Evolutionary conservation across 2,113 vertebrate genomes (phyloP), one percentile per base, ranked within the genome.

Genomic region (Prunella himalayana): DNA sequence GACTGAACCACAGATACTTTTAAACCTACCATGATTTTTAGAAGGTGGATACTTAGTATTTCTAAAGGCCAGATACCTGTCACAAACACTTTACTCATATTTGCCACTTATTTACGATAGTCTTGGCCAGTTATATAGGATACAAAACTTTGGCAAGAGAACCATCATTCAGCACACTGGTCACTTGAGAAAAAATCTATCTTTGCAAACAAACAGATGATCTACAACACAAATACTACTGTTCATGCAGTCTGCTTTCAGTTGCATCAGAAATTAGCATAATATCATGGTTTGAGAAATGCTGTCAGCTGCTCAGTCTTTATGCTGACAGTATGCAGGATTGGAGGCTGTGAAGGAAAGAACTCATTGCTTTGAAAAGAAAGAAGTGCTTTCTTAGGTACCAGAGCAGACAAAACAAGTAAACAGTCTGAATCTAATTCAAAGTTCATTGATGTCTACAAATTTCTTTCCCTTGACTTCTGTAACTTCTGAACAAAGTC

Each of bases 391-490:
- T 92, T 57, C 18, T 69, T 72, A 75, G 19, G 19, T 72, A 69
- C 4, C 10, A 66, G 18, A 68, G 9, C 11, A 82, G 25, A 70
- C 12, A 30, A 69, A 82, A 50, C 13, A 76, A 65, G 28, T 72
- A 82, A 92, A 66, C 10, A 56, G 1, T 19, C 23, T 86, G 42
- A 92, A 82, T 4, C 7, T 54, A 44, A 85, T 85, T 53, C 45
- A 47, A 47, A 86, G 24, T 75, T 81, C 18, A 16, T 57, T 86
- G 30, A 54, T 0, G 0, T 64, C 44, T 82, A 24, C 39, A 28
- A 84, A 69, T 87, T 69, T 92, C n/a, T 86, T 92, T 92, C 44
- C 19, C 27, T 82, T 86, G 51, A 87, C 37, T 90, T 95, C 44
- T 64, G 8, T 59, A 57, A 70, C 24, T 65, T 75, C 49, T 91